Conservation (phyloP, 1,140 invertebrate genomes). For the Sminthurinus signatus region DNA sequence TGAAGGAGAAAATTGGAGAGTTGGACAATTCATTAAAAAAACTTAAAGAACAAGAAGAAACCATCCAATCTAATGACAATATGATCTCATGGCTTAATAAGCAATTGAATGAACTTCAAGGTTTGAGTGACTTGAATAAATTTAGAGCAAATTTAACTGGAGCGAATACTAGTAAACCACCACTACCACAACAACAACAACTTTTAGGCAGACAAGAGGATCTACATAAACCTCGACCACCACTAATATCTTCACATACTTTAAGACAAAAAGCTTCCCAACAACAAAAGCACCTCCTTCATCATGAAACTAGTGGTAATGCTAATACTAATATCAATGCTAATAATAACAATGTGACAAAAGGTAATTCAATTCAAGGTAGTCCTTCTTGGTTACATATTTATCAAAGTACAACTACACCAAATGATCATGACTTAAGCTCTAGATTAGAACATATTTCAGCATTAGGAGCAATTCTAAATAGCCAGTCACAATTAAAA, state of each 20-base stretch:
- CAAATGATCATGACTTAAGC: constrained; percentile 22
- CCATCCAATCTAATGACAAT: constrained; percentile 27
- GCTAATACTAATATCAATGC: too few species aligned
- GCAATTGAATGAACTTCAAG: constrained; percentile 35
- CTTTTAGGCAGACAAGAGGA: too few species aligned
- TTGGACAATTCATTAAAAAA: constrained; percentile 9
- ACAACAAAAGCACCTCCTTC: neutral
- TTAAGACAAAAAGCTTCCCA: neutral
- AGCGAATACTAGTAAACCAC: too few species aligned
- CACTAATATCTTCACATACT: neutral
- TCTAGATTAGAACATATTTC: constrained; percentile 27
- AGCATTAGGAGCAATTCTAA: constrained; percentile 13
- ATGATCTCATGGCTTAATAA: constrained; percentile 37
- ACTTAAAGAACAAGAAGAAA: constrained; percentile 13
- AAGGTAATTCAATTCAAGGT: too few species aligned
- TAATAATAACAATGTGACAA: neutral
- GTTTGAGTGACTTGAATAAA: constrained; percentile 22
- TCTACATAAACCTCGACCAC: neutral
- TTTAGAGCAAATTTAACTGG: constrained; percentile 25
- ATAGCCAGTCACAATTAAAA: too few species aligned
- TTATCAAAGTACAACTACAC: constrained; percentile 30
- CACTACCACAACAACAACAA: too few species aligned
- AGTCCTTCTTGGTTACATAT: constrained; percentile 35
- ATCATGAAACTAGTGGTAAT: too few species aligned
- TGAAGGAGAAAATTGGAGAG: constrained; percentile 5